A percentile compares a stretch with the other conserved stretches of the same genome.
Evolutionary conservation across 1,140 invertebrate genomes (phyloP).

Genomic region (Ceratosolen fusciceps): DNA sequence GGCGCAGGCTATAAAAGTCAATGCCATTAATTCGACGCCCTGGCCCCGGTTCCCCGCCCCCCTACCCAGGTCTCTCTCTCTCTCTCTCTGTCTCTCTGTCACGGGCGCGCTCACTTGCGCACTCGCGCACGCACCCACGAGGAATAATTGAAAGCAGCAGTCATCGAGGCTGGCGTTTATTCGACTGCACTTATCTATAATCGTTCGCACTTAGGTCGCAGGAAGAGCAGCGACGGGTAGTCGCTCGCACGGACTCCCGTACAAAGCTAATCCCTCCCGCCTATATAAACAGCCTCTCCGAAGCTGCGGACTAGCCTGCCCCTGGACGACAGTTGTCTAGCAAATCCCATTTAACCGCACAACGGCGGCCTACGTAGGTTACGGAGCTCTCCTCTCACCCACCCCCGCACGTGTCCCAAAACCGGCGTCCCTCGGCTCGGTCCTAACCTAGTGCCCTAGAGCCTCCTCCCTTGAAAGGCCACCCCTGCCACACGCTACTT

Average conservation of each 20-base stretch:
- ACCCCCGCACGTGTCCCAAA: constrained; percentile 56
- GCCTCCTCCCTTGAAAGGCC: constrained; percentile 55
- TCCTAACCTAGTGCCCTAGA: constrained; percentile 71
- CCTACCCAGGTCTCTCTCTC: background rate
- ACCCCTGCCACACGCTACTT: constrained; percentile 26
- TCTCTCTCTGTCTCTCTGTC: background rate
- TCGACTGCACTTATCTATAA: background rate
- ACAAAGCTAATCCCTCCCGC: constrained; percentile 7
- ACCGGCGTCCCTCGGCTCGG: constrained; percentile 60
- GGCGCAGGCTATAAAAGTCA: constrained; percentile 28
- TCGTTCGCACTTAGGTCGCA: background rate
- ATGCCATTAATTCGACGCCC: constrained; percentile 23
- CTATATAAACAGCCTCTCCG: constrained; percentile 53
- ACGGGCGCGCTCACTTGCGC: background rate
- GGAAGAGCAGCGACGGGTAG: constrained; percentile 17
- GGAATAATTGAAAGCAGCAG: constrained; percentile 11
- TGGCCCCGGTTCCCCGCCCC: background rate
- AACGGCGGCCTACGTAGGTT: constrained; percentile 55
- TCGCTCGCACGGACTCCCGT: background rate
- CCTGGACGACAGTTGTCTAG: constrained; percentile 59
- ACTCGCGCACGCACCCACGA: background rate
- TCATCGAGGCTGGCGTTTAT: background rate
- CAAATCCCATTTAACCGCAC: constrained; percentile 63
- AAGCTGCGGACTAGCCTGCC: constrained; percentile 7
- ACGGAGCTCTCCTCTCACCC: too few relatives aligned